Evolutionary conservation across 1,140 invertebrate species (phyloP), one percentile per base, ranked within the genome.

Genomic region (Yoshiicerus persimilis): DNA sequence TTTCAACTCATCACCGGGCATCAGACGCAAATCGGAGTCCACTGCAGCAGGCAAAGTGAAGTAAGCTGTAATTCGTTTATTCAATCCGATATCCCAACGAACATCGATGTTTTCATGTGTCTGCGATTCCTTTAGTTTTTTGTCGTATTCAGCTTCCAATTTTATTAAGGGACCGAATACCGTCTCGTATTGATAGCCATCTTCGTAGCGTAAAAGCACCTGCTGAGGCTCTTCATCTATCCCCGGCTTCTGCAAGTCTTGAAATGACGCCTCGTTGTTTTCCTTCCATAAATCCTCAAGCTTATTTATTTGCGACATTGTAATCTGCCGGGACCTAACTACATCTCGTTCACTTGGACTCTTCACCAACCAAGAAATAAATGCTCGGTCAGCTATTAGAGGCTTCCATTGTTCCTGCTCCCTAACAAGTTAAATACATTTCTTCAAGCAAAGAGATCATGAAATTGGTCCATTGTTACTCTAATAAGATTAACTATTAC

Each of bases 181-280:
- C n/a, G 99, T 99, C 92, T 99, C 97, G 92, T 99, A 99, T 92
- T 99, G 98, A 92, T 99, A 99, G 9, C 98, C 98, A 94, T 99
- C 98, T 93, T 99, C 98, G 92, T 99, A 99, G 36, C 96, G 95
- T 27, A 98, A 92, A 39, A 98, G 92, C 36, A 99, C 98, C 92
- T 98, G 98, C 92, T 99, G 97, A 0, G 98, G 98, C 92, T 99
- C 98, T 91, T 98, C 97, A 92, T 99, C 98, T 0, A 99, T 96
- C 3, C 98, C 98, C 0, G 98, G 98, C 92, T 99, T 98, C 92
- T 99, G 98, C 80, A 99, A 93, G 93, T 99, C 98, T 93, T 99
- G 97, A 91, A 99, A 97, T 20, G 97, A 99, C 0, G 99, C 98
- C 91, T 99, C 97, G 3, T 97, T 96, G 92, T 99, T 99, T 83